These are phyloP conservation scores for Sternarchorhynchus goeldii DNA, from an alignment of 2,797 vertebrate genomes.

Conservation along the genomic window DNA sequence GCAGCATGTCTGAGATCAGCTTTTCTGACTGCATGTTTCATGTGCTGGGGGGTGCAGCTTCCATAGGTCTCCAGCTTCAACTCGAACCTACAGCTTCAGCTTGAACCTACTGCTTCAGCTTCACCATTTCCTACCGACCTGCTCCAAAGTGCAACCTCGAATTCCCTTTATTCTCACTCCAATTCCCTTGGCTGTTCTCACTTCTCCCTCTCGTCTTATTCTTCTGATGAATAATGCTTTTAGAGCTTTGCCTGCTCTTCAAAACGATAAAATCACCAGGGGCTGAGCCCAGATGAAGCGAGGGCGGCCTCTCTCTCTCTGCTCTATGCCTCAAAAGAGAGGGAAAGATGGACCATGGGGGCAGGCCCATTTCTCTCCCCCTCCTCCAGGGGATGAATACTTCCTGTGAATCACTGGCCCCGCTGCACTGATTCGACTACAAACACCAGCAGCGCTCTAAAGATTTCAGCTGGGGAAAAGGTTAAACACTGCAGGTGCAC, in stretches of 20 bases:
- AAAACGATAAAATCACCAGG: conserved; percentile 33
- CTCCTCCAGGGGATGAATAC: conserved; percentile 1
- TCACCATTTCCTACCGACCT: not conserved
- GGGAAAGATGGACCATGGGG: conserved; percentile 10
- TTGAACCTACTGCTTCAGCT: conserved; percentile 12
- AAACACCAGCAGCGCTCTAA: conserved; percentile 28
- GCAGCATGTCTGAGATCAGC: conserved; percentile 23
- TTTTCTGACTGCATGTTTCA: conserved; percentile 30
- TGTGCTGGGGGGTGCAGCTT: conserved; percentile 16
- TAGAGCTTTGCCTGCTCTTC: conserved; percentile 22
- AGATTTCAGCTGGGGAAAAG: conserved; percentile 36
- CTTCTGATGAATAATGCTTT: conserved; percentile 27
- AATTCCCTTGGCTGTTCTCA: conserved; percentile 9
- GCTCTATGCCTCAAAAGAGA: conserved; percentile 8
- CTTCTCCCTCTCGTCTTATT: not conserved
- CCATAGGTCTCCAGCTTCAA: conserved; percentile 14
- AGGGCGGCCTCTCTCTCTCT: conserved; percentile 13
- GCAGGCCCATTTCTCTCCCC: conserved; percentile 8
- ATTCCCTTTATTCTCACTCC: not conserved
- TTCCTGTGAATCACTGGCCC: conserved; percentile 15
- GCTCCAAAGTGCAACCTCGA: not conserved
- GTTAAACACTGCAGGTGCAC: conserved; percentile 33
- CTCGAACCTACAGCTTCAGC: conserved; percentile 14
- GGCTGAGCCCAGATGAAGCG: not conserved
- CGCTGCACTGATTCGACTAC: conserved; percentile 38